Evolutionary conservation across 2,888 invertebrate species (phyloP).

Genomic region (Tachina grossa): DNA sequence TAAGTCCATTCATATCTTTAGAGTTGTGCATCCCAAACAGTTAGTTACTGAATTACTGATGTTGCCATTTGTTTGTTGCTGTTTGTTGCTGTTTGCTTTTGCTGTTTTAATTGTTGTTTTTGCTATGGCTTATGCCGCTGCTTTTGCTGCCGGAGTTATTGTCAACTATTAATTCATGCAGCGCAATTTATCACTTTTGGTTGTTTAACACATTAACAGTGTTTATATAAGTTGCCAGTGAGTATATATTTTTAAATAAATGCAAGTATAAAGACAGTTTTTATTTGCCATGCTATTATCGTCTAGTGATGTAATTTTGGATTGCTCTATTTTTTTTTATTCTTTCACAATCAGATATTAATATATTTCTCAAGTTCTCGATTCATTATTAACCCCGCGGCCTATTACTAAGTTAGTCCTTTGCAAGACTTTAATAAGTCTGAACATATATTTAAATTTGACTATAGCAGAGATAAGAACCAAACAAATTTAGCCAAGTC

Average conservation of each 20-base stretch:
- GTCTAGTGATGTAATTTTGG: constrained; percentile 14
- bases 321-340: not conserved
- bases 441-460: too few relatives aligned
- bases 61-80: constrained; percentile 48
- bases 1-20: constrained; percentile 69
- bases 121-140: constrained; percentile 39
- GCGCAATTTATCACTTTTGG: constrained; percentile 81
- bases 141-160: constrained; percentile 68
- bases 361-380: too few relatives aligned
- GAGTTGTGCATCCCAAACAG: constrained; percentile 61
- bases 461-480: too few relatives aligned
- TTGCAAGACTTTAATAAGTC: too few relatives aligned
- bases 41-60: constrained; percentile 61
- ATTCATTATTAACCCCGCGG: too few relatives aligned
- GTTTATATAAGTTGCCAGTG: constrained; percentile 68
- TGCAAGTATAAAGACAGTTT: constrained; percentile 32
- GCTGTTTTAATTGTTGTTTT: constrained; percentile 7
- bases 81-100: constrained; percentile 38
- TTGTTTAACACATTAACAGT: constrained; percentile 77
- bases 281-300: constrained; percentile 43
- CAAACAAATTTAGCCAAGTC: too few relatives aligned
- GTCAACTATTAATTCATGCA: constrained; percentile 80
- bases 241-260: constrained; percentile 1
- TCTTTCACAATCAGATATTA: too few relatives aligned
- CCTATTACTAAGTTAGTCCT: too few relatives aligned